Conservation (phyloP, 1,140 invertebrate genomes). For the Hypothenemus hampei region DNA sequence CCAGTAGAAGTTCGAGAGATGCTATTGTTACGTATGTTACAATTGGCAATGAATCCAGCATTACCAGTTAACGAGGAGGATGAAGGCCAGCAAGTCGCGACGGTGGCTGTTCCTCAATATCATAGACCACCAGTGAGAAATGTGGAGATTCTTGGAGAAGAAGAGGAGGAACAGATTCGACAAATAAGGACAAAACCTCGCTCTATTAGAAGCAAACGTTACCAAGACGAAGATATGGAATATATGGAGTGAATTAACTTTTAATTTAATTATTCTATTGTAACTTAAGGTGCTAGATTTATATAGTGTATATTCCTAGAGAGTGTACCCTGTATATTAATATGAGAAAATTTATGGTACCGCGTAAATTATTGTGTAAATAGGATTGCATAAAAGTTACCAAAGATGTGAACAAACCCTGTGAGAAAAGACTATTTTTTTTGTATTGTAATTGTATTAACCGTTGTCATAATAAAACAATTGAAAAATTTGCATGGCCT, state of each 20-base stretch:
- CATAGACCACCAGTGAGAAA: conserved; percentile 52
- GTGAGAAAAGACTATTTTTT: conserved; percentile 30
- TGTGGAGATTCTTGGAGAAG: conserved; percentile 57
- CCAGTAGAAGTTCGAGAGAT: conserved; percentile 63
- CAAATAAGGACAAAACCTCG: not conserved
- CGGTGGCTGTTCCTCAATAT: conserved; percentile 39
- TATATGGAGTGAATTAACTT: conserved; percentile 17
- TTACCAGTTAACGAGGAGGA: conserved; percentile 46
- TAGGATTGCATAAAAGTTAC: conserved; percentile 31
- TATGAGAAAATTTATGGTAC: too few species aligned
- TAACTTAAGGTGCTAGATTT: too few species aligned
- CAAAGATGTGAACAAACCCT: conserved; percentile 33
- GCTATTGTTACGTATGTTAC: conserved; percentile 61
- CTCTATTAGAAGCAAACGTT: conserved; percentile 10
- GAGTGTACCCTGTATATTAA: too few species aligned
- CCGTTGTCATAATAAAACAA: conserved; percentile 30
- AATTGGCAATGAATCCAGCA: conserved; percentile 62
- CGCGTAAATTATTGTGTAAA: conserved; percentile 31
- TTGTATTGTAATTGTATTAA: too few species aligned
- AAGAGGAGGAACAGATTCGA: conserved; percentile 31
- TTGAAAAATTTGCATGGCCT: conserved; percentile 26
- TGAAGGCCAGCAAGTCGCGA: conserved; percentile 24
- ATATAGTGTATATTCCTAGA: too few species aligned
- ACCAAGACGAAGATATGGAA: conserved; percentile 27
- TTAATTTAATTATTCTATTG: conserved; percentile 1